A percentile compares a stretch with the other conserved stretches of the same genome.
Conservation (phyloP, 1,140 invertebrate species). For the Bombus waltoni region DNA sequence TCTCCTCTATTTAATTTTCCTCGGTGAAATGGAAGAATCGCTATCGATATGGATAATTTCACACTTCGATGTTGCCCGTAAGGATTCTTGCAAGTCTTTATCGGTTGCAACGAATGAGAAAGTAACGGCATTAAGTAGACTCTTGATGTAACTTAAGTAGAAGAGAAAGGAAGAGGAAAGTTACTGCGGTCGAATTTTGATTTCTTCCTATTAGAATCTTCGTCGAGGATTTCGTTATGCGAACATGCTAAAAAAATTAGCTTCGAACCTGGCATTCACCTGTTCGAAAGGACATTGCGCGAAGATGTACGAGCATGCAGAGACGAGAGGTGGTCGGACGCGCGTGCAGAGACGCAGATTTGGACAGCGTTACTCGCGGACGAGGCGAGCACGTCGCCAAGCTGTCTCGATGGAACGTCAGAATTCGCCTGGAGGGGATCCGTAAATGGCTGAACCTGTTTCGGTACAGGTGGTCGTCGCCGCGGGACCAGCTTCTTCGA, state of each 20-base stretch:
- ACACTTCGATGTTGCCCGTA: background rate
- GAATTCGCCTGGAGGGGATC: constrained; percentile 54
- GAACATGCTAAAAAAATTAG: no score
- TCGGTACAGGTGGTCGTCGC: constrained; percentile 59
- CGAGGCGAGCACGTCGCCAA: constrained; percentile 54
- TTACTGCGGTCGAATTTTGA: no score
- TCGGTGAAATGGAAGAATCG: no score
- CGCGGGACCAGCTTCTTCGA: constrained; percentile 21
- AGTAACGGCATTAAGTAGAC: no score
- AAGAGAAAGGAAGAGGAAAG: no score
- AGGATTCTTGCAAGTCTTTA: no score
- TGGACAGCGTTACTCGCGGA: constrained; percentile 24
- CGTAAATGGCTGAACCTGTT: constrained; percentile 63
- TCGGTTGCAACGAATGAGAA: no score
- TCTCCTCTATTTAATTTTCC: background rate
- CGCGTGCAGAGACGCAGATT: constrained; percentile 25
- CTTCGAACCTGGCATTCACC: background rate
- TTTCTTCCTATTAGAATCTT: no score
- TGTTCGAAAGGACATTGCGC: background rate
- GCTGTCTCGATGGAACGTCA: constrained; percentile 65
- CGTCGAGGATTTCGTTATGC: no score
- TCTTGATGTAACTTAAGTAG: no score
- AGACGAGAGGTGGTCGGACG: background rate
- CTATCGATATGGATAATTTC: background rate
- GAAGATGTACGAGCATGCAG: background rate